Base-by-base conservation (phyloP, 2,888 invertebrate species). In the Melikaiella ostensackeni region DNA sequence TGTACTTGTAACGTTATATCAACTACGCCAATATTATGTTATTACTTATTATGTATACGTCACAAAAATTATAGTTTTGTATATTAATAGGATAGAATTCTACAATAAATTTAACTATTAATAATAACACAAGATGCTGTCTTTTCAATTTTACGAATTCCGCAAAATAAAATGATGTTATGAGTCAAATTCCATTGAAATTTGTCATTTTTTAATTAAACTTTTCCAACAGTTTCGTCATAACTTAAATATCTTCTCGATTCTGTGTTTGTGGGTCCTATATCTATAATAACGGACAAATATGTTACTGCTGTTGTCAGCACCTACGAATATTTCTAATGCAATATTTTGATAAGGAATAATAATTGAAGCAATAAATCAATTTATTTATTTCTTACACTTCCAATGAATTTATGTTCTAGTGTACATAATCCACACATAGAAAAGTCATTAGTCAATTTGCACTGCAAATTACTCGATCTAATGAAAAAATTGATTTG, bases 11-110 rank as follows among this genome's bases (percentile, higher is more conserved):
- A 77, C 77, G 57, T 61, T 78, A 70, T 50, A 55, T 55, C 50
- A 66, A 21, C 42, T 70, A 70, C 46, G 66, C 66, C 66, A 70
- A 70, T 70, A 70, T 50, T 70, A 70, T 70, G 79, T 77, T 74
- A 80, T 76, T 80, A 84, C 74, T 79, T 77, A 77, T 76, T 82
- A 84, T 87, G 86, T 88, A 87, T 83, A 88, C 89, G 88, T 90
- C 90, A 91, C 87, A 90, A 90, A 89, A 89, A 88, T 87, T 90
- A 89, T 90, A 91, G 89, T 91, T 91, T 91, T 90, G 89, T 91
- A 91, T 89, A 91, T 89, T 90, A 87, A 87, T 89, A 90, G 88
- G 83, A 27, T 74, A 84, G 89, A 90, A 86, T 80, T 89, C 88
- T 90, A 90, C 77, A 89, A 89, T 90, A 90, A 90, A 90, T 82